Evolutionary conservation across 1,140 invertebrate genomes (phyloP), one percentile per base, ranked within the genome.

Genomic region (Danaus plexippus): DNA sequence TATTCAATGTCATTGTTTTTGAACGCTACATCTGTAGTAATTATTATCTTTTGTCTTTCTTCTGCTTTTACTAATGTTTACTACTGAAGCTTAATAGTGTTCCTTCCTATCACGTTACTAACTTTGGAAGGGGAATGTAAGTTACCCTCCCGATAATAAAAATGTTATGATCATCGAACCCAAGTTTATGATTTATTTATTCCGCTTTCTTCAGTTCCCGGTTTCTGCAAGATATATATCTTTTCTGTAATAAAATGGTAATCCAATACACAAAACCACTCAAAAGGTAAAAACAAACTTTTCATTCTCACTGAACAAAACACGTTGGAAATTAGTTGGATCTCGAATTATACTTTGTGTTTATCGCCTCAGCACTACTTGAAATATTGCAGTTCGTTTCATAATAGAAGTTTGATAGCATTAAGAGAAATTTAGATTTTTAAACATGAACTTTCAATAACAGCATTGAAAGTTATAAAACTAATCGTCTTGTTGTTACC

Each of bases 181-280:
- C 62, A 64, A 73, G 51, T 75, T 75, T 69, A 75, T 72, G 74
- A 77, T 80, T 72, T 77, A 75, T 80, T 76, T 76, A 72, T 76
- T 66, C 62, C 59, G 60, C 47, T 49, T 52, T 47, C 54, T 57
- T 61, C 66, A 73, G 68, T 73, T 73, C 53, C 47, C 48, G 64
- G 68, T 32, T 57, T 64, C 62, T 60, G 52, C 52, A 59, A 57
- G 66, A 70, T 70, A 65, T 71, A 69, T 67, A 11, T 59, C 22
- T 32, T 57, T 59, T 55, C 41, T 63, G 52, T 56, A 68, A 64
- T 66, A 66, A 66, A 64, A 64, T 64, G 53, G 53, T 65, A 61
- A 67, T 64, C 53, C 62, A 57, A 64, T 61, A 61, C 57, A 66
- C 61, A 64, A 66, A 52, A 54, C 53, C 49, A 57, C 59, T 66